Evolutionary conservation across 2,797 vertebrate species (phyloP), one percentile per base, ranked within the genome.

Genomic region (Cephalopachus bancanus): DNA sequence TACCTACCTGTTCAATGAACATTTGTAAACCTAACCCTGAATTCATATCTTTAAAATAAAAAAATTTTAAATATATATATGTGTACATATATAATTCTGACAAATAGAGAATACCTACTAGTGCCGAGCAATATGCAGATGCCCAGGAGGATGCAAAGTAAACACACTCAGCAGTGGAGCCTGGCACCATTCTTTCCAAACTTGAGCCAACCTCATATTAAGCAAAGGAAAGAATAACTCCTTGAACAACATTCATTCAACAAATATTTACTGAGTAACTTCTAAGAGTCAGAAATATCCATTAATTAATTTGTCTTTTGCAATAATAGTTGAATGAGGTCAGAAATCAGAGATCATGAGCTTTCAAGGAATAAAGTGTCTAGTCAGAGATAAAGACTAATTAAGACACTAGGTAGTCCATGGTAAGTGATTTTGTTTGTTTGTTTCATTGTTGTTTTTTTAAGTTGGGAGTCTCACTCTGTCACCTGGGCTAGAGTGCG

Each of bases 261-360:
- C 44, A 44, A 44, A 44, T 44, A 44, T 44, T 44, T 86, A 49
- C 5, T 69, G 72, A 85, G 14, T 71, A 71, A 26, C 51, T 86
- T 78, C 57, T n/a, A 91, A 62, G 44, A 83, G 28, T 44, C 33
- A 87, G 64, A 69, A 83, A 83, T 72, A 87, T 44, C 75, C 75
- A 78, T n/a, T 86, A 44, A 80, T 62, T 89, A 76, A 67, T 28
- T 76, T 76, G 59, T 60, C 78, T 91, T 55, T 96, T 55, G 28
- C 33, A 84, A 83, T 49, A 91, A 87, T 44, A 83, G 53, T 15
- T 88, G 33, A 84, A 37, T 75, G 44, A 79, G 6, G 1, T 90
- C 60, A 93, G 72, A 96, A 93, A 88, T 55, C 53, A 90, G 62
- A 37, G 64, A 81, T 71, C 71, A 94, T 30, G 11, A 83, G 55